Base-by-base conservation (phyloP, 2,113 vertebrate genomes). In the Proterorhinus semilunaris region DNA sequence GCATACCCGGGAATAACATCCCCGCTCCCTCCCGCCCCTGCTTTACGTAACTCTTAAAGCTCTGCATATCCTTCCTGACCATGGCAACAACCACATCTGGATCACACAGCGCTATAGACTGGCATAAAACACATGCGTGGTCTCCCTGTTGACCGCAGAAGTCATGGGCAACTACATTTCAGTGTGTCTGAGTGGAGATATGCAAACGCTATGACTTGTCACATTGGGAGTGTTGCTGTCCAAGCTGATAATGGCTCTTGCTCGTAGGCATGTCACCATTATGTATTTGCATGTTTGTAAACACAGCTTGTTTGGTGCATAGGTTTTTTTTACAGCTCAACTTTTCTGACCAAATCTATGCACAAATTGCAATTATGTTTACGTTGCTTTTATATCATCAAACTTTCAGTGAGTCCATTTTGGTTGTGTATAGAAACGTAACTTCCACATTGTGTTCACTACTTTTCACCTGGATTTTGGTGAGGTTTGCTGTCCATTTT, bases 41-140 rank as follows among this genome's bases (percentile, higher is more conserved):
- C 82, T 90, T 91, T 91, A 91, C 85, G 88, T 91, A 91, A 90
- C 78, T 43, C 90, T 90, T 88, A 91, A 90, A 91, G 87, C 89
- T 80, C 83, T 83, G 86, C 89, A 90, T 88, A 90, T 88, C 86
- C 86, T 90, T 78, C 84, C 81, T 79, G 87, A 82, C 89, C 90
- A 90, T 90, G 88, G 90, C 88, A 90, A 91, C 90, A 91, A 90
- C 88, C 87, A 90, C 89, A 91, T 89, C 89, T 90, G 88, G 88
- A 86, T 90, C 78, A 69, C 79, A 64, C 82, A 81, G 87, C 81
- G 72, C 78, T 82, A 82, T 69, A 81, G 67, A 84, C 70, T 77
- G 76, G 75, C 81, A 86, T 69, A 71, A 66, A 68, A 72, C 77
- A 74, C 59, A 75, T 61, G 63, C 79, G 81, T 73, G 71, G 79